Percentiles rank a stretch among this genome's conserved stretches.
These are phyloP conservation scores for Tridacna gigas DNA, from an alignment of 2,888 invertebrate species.

Conservation along the genomic window DNA sequence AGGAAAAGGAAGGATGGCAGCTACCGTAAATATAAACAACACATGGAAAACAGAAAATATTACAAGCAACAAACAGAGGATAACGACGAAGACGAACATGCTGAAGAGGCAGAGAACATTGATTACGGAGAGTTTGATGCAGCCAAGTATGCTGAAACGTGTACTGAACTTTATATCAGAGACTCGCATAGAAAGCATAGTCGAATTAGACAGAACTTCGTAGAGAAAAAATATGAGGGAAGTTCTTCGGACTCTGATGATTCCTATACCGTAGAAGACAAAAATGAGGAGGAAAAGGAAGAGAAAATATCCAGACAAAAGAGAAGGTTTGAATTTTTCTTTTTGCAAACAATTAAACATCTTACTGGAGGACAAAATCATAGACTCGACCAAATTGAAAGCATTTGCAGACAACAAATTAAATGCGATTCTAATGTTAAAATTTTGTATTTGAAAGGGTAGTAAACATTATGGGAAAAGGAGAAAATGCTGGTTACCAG, in stretches of 20 bases:
- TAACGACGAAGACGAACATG: conserved; percentile 36
- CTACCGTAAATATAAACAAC: conserved; percentile 40
- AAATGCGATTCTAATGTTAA: too few relatives aligned
- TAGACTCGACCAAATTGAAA: too few relatives aligned
- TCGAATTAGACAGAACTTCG: conserved; percentile 56
- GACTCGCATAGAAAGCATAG: conserved; percentile 62
- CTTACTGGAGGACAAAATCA: too few relatives aligned
- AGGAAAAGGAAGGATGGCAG: conserved; percentile 47
- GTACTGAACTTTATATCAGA: conserved; percentile 54
- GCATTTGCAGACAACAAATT: too few relatives aligned
- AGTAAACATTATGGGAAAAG: too few relatives aligned
- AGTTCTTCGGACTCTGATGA: conserved; percentile 50
- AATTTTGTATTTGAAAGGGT: too few relatives aligned
- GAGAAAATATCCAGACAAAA: not conserved
- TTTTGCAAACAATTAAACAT: too few relatives aligned
- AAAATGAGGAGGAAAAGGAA: not conserved
- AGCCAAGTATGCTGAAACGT: conserved; percentile 51
- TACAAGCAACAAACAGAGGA: conserved; percentile 18
- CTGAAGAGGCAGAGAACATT: conserved; percentile 33
- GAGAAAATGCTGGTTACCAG: too few relatives aligned
- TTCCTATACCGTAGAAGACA: conserved; percentile 49
- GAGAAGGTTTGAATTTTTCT: not conserved
- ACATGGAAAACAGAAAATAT: conserved; percentile 27
- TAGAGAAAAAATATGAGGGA: conserved; percentile 52
- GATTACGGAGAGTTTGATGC: conserved; percentile 66